Conservation (phyloP, 1,140 invertebrate genomes). For the Papilio glaucus region DNA sequence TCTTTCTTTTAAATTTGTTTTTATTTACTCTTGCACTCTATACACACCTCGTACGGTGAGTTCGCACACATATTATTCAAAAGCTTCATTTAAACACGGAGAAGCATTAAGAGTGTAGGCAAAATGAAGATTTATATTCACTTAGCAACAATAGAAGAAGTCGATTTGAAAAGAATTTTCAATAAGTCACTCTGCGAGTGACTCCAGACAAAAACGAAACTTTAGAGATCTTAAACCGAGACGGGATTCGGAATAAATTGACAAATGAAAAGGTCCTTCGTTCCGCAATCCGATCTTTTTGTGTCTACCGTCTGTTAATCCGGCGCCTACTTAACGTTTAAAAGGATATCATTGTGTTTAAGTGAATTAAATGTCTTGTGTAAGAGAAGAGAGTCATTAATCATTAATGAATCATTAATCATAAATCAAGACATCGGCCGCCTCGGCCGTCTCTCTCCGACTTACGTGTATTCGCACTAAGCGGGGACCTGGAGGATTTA, state of each 20-base stretch:
- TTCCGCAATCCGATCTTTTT: constrained; percentile 47
- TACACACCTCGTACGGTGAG: not conserved
- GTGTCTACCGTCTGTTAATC: constrained; percentile 49
- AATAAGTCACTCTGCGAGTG: constrained; percentile 33
- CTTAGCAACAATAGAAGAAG: not conserved
- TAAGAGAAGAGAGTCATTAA: constrained; percentile 58
- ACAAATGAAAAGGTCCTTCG: constrained; percentile 48
- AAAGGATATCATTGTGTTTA: constrained; percentile 52
- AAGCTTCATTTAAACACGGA: not conserved
- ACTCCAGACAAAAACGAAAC: constrained; percentile 32
- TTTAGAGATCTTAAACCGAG: constrained; percentile 32
- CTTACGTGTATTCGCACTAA: constrained; percentile 49
- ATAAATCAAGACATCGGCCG: constrained; percentile 61
- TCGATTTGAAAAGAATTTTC: constrained; percentile 25
- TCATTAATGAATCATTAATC: constrained; percentile 69
- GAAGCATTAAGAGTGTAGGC: not conserved
- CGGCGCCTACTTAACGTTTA: constrained; percentile 46
- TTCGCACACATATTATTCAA: not conserved
- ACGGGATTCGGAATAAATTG: constrained; percentile 36
- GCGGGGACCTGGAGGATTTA: constrained; percentile 64
- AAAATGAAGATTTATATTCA: not conserved
- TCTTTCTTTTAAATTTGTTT: not conserved
- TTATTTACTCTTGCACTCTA: not conserved
- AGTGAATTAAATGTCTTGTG: constrained; percentile 60
- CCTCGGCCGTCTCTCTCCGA: constrained; percentile 45